Evolutionary conservation across 2,797 vertebrate genomes (phyloP).

Genomic region (Acipenser ruthenus): DNA sequence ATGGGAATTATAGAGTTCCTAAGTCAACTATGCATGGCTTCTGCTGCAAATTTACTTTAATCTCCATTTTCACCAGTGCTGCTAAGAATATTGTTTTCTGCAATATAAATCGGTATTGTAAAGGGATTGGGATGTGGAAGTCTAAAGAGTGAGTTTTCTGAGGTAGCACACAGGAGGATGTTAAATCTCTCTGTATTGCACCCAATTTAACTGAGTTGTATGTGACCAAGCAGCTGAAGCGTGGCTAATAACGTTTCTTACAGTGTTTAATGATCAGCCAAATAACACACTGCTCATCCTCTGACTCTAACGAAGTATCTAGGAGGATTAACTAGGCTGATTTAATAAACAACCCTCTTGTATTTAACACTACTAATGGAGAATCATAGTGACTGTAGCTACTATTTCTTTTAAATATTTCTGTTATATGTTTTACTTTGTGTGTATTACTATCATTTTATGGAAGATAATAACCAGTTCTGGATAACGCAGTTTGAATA

Average conservation of each 20-base stretch:
- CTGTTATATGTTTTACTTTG: conserved; percentile 1
- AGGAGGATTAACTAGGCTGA: neutral
- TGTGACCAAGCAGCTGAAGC: neutral
- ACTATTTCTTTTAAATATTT: neutral
- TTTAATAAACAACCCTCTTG: neutral
- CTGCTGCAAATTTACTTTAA: neutral
- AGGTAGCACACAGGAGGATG: neutral
- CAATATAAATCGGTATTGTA: neutral
- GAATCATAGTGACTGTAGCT: neutral
- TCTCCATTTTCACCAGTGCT: neutral
- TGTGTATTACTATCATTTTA: neutral
- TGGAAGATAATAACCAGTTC: conserved; percentile 5
- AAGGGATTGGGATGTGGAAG: neutral
- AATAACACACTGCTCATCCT: neutral
- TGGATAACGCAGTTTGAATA: neutral
- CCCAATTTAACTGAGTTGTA: neutral
- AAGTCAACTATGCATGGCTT: neutral
- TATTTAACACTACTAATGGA: neutral
- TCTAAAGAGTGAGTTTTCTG: neutral
- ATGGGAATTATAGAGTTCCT: neutral
- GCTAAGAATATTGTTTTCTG: neutral
- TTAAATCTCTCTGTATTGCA: neutral
- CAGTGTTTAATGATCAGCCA: neutral
- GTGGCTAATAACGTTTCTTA: neutral
- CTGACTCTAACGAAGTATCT: neutral